These are phyloP conservation scores for Apocrypta bakeri DNA, from an alignment of 1,140 invertebrate genomes.

Conservation along the genomic window DNA sequence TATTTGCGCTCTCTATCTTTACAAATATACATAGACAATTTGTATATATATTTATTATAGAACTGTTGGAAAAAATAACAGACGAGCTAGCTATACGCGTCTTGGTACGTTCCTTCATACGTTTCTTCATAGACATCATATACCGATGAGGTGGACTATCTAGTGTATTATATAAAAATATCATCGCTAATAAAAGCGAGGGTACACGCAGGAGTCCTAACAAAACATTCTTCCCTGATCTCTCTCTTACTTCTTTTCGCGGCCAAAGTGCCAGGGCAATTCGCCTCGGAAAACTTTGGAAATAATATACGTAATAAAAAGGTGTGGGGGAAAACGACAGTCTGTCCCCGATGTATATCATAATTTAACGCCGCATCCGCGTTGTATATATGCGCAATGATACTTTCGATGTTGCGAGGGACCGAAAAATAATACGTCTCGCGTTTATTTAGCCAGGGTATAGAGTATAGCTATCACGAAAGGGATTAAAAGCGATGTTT, in stretches of 20 bases:
- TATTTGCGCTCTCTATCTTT: too few relatives aligned
- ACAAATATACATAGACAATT: too few relatives aligned
- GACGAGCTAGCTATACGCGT: too few relatives aligned
- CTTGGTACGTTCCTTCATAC: too few relatives aligned
- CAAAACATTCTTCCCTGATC: background rate
- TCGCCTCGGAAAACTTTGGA: background rate
- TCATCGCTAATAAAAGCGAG: background rate
- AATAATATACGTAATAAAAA: background rate
- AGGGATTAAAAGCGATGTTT: constrained; percentile 72
- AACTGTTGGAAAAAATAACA: too few relatives aligned
- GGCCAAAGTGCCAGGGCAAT: background rate
- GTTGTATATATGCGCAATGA: too few relatives aligned
- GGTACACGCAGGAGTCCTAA: background rate
- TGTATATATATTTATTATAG: too few relatives aligned
- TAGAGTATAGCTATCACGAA: background rate
- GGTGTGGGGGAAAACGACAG: background rate
- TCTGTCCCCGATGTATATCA: background rate
- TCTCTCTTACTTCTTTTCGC: too few relatives aligned
- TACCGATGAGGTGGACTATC: too few relatives aligned
- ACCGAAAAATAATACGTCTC: constrained; percentile 72
- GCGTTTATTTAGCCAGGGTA: constrained; percentile 67
- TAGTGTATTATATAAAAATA: too few relatives aligned
- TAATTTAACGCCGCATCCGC: background rate
- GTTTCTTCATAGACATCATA: too few relatives aligned
- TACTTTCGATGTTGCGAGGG: constrained; percentile 49